Base-by-base conservation (phyloP, 2,888 invertebrate species). In the Philereme vetulata region DNA sequence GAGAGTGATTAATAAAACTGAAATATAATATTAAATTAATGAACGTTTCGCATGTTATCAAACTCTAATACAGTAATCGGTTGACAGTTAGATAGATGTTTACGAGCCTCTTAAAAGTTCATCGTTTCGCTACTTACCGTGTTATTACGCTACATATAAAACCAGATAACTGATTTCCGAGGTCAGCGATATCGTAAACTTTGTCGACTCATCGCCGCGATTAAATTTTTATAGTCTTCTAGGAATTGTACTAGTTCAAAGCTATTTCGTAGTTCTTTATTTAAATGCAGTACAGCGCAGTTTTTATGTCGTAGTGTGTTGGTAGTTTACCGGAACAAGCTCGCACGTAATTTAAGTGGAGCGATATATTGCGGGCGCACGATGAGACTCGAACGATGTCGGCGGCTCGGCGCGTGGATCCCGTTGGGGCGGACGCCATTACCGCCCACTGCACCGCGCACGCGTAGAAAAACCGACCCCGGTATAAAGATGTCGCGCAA, bases 301-400 rank as follows among this genome's bases (percentile, higher is more conserved):
- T 81, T 84, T 84, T 83, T 84, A 77, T 80, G 73, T 73, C 74
- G 70, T 72, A 64, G 67, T 72, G 78, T 82, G 44, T 21, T 51
- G 55, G 48, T 58, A 80, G 81, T 84, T 85, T 85, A 87, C 85
- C 87, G 88, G 87, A 90, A 88, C 88, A 84, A 84, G 82, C 80
- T 84, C 80, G 84, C 86, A 85, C 84, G 83, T 88, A 86, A 80
- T 86, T 85, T 84, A 88, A 88, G 86, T 90, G 81, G 88, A 86
- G 87, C 90, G 83, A 88, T 88, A 85, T 86, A 88, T 89, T 85
- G 87, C 88, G 89, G 88, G 84, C 88, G 81, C 84, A 82, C 85
- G 88, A 86, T 88, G 88, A 86, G 88, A 88, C 86, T 86, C 86
- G 85, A 89, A 87, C 84, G 87, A 88, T 88, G 90, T 83, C 88